These are phyloP conservation scores for Ochlodes sylvanus DNA, from an alignment of 2,888 invertebrate species.

Conservation along the genomic window DNA sequence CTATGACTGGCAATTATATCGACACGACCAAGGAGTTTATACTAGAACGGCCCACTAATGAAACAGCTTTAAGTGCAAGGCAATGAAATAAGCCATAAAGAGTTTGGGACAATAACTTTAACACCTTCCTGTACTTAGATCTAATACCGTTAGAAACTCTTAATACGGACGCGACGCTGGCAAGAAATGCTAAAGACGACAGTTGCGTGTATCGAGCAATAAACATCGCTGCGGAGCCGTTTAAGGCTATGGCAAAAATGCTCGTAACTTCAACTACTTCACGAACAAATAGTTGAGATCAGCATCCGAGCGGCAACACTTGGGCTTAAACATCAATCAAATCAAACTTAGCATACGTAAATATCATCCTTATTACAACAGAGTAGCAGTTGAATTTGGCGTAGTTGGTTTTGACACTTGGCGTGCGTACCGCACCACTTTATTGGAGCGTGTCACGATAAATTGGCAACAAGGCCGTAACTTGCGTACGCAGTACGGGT, in stretches of 20 bases:
- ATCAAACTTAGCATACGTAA: slow-evolving; percentile 24
- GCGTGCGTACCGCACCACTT: slow-evolving; percentile 45
- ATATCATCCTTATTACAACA: slow-evolving; percentile 29
- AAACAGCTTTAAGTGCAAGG: not conserved
- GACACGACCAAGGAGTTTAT: not conserved
- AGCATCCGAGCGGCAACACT: slow-evolving; percentile 31
- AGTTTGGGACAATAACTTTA: slow-evolving; percentile 21
- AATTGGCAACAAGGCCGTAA: slow-evolving; percentile 59
- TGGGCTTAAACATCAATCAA: slow-evolving; percentile 35
- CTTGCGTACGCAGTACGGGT: slow-evolving; percentile 55
- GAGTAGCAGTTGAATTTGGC: slow-evolving; percentile 26
- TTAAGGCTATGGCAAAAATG: slow-evolving; percentile 41
- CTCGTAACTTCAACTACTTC: slow-evolving; percentile 41
- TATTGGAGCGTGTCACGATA: slow-evolving; percentile 52
- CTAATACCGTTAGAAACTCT: slow-evolving; percentile 15
- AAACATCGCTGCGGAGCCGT: slow-evolving; percentile 32
- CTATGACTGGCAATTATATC: not conserved
- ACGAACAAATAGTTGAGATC: slow-evolving; percentile 38
- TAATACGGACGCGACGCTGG: slow-evolving; percentile 15
- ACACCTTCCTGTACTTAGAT: slow-evolving; percentile 24
- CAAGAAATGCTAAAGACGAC: slow-evolving; percentile 20
- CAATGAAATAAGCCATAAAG: slow-evolving; percentile 8
- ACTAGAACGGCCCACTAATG: not conserved
- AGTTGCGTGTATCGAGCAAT: slow-evolving; percentile 36
- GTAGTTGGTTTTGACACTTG: slow-evolving; percentile 38